A percentile compares a stretch with the other conserved stretches of the same genome.
Conservation (phyloP, 2,113 vertebrate genomes). For the Thryonomys swinderianus region DNA sequence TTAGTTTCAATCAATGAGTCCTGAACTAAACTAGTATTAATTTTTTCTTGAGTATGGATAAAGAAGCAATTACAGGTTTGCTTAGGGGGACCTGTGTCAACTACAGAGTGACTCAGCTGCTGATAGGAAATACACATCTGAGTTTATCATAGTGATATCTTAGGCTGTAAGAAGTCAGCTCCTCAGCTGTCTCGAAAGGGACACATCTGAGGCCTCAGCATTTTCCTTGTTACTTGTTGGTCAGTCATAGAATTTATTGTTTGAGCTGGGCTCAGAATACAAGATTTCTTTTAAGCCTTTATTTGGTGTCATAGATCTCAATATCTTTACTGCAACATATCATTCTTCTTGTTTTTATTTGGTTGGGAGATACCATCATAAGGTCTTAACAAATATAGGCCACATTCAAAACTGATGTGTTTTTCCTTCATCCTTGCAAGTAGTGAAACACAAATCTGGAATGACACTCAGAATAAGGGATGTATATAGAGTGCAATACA, state of each 20-base stretch:
- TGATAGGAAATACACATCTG: background rate
- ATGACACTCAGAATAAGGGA: background rate
- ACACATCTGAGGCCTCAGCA: background rate
- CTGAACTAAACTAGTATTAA: background rate
- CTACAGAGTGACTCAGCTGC: background rate
- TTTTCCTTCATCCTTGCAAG: background rate
- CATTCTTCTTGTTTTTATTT: background rate
- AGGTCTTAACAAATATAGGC: background rate
- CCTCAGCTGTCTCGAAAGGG: background rate
- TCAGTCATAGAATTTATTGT: background rate
- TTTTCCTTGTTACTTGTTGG: constrained; percentile 31
- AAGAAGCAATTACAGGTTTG: background rate
- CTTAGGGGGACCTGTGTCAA: background rate
- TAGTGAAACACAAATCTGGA: background rate
- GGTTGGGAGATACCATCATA: background rate
- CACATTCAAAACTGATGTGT: background rate
- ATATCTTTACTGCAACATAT: background rate
- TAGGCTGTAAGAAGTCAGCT: background rate
- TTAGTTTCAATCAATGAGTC: background rate
- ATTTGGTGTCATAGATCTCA: background rate
- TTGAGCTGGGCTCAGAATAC: background rate
- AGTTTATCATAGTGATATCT: background rate
- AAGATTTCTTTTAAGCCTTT: background rate
- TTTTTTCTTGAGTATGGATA: background rate
- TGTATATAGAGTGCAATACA: background rate